These are phyloP conservation scores for Numenius phaeopus DNA, from an alignment of 2,797 vertebrate genomes.

Conservation along the genomic window DNA sequence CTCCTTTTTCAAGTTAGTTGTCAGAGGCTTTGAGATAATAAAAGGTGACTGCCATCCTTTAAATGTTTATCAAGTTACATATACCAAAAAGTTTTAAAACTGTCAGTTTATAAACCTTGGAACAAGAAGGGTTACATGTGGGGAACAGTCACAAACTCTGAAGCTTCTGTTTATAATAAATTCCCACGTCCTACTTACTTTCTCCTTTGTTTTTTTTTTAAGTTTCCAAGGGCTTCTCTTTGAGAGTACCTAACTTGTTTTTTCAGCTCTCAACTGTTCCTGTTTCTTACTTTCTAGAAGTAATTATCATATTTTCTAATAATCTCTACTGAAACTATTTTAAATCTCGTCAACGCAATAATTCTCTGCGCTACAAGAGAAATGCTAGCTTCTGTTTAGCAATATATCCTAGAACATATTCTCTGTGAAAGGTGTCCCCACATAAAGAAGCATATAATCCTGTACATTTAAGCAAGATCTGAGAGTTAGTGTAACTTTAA, in stretches of 20 bases:
- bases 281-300: background rate
- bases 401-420: background rate
- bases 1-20: background rate
- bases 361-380: background rate
- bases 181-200: background rate
- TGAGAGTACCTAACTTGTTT: background rate
- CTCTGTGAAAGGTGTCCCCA: background rate
- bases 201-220: background rate
- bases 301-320: background rate
- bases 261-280: background rate
- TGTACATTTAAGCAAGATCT: background rate
- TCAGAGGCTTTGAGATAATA: background rate
- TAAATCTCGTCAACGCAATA: background rate
- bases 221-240: background rate
- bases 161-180: background rate
- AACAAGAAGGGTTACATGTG: background rate
- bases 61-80: background rate
- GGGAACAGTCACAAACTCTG: background rate
- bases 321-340: background rate
- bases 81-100: background rate
- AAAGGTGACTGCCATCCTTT: background rate
- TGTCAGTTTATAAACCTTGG: background rate
- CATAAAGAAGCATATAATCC: background rate
- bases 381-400: background rate
- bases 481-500: background rate